Evolutionary conservation across 2,888 invertebrate species (phyloP).

Genomic region (Furcula furcula): DNA sequence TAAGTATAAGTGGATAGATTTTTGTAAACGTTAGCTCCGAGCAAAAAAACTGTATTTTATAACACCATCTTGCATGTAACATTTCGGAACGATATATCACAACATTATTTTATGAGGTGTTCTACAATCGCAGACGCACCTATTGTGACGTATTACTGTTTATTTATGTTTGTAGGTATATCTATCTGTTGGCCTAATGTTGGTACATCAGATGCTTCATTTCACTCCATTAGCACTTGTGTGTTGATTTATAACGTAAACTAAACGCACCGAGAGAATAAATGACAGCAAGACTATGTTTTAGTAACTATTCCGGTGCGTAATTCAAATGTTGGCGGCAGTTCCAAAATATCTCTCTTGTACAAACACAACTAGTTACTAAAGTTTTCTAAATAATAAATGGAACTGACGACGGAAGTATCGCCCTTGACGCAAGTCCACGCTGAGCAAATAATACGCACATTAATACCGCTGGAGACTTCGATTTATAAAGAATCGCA

Average conservation of each 20-base stretch:
- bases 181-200: no score
- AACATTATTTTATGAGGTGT: no score
- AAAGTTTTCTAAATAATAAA: slow-evolving; percentile 69
- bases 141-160: no score
- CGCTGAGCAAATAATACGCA: slow-evolving; percentile 43
- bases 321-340: slow-evolving; percentile 53
- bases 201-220: slow-evolving; percentile 41
- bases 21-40: not conserved
- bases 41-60: not conserved
- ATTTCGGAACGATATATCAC: no score
- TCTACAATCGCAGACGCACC: no score
- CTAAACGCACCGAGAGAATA: slow-evolving; percentile 51
- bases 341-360: slow-evolving; percentile 66
- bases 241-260: slow-evolving; percentile 60
- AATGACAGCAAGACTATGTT: slow-evolving; percentile 56
- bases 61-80: no score
- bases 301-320: slow-evolving; percentile 48
- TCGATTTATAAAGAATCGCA: slow-evolving; percentile 43
- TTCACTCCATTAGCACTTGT: slow-evolving; percentile 63
- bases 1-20: no score
- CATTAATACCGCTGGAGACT: slow-evolving; percentile 50
- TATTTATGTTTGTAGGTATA: no score
- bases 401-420: slow-evolving; percentile 57
- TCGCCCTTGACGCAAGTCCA: slow-evolving; percentile 52
- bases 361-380: slow-evolving; percentile 48